Base-by-base conservation (phyloP, 2,797 vertebrate genomes). In the Iguana delicatissima region DNA sequence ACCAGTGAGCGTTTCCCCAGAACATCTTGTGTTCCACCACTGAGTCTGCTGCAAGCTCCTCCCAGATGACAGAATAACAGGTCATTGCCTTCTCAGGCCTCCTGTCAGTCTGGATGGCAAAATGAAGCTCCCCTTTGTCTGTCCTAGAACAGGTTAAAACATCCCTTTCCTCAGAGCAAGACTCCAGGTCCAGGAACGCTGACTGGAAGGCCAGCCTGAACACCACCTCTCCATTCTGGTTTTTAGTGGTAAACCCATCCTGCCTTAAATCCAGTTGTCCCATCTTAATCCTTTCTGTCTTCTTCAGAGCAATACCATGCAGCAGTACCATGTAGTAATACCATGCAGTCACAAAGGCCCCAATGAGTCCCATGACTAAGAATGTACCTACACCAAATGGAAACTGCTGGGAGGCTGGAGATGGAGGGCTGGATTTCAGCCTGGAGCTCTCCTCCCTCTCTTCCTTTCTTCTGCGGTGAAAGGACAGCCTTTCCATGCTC, bases 1-100 rank as follows among this genome's bases (percentile, higher is more conserved):
- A 99, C 99, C 99, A 99, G 92, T 99, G 98, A 52, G 98, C 98
- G 2, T 98, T 98, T 90, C 98, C 98, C 97, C 99, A 98, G 62
- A 98, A 99, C 99, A 99, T 99, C 92, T 98, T 98, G 72, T 99
- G 99, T 92, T 98, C 98, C 90, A 99, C 98, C 0, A 98, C 97
- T 2, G 97, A 96, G 85, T 98, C 97, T 0, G 97, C 97, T 1
- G 96, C 96, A 50, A 98, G 96, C 94, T 99, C 99, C 94, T 99
- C 98, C 99, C 99, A 99, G 59, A 98, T 98, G 89, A 99, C 98
- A 0, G 98, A 98, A 96, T 99, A 99, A 96, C 99, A 99, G 96
- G 98, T 98, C 80, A 99, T 98, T 0, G 98, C 98, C 93, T 98
- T 98, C 94, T 99, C 98, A 83, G 98, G 98, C 77, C 98, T 97